Conservation (phyloP, 2,113 vertebrate genomes). For the Brienomyrus brachyistius region DNA sequence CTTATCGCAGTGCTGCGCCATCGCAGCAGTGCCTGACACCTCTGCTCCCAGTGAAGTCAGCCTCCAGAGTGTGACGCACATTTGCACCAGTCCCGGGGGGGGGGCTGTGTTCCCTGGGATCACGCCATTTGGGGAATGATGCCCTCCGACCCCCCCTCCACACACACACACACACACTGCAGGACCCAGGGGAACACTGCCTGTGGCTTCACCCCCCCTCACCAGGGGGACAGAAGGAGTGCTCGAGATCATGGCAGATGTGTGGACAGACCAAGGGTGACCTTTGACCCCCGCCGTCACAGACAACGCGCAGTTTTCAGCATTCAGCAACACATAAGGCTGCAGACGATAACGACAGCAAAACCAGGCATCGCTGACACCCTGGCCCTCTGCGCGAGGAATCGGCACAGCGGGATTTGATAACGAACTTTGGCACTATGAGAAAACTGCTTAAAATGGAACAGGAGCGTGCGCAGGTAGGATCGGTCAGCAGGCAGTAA, state of each 20-base stretch:
- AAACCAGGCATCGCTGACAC: neutral
- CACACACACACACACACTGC: neutral
- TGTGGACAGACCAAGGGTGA: neutral
- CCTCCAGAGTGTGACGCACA: neutral
- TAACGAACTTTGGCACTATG: neutral
- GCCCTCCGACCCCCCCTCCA: neutral
- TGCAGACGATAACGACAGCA: neutral
- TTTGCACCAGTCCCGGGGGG: neutral
- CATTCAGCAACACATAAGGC: neutral
- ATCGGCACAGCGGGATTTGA: neutral
- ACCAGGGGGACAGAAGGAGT: neutral
- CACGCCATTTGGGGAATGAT: neutral
- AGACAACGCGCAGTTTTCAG: neutral
- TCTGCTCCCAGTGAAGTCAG: neutral
- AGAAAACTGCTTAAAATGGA: neutral
- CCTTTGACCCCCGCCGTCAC: neutral
- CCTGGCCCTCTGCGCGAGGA: neutral
- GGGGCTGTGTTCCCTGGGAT: neutral
- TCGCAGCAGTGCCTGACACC: neutral
- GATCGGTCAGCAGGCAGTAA: neutral
- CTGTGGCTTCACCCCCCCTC: neutral
- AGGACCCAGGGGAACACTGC: neutral
- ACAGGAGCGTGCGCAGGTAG: neutral
- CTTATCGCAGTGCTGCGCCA: neutral
- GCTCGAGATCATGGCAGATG: neutral